These are phyloP conservation scores for Holotrichia oblita DNA, from an alignment of 1,140 invertebrate genomes.

Conservation along the genomic window DNA sequence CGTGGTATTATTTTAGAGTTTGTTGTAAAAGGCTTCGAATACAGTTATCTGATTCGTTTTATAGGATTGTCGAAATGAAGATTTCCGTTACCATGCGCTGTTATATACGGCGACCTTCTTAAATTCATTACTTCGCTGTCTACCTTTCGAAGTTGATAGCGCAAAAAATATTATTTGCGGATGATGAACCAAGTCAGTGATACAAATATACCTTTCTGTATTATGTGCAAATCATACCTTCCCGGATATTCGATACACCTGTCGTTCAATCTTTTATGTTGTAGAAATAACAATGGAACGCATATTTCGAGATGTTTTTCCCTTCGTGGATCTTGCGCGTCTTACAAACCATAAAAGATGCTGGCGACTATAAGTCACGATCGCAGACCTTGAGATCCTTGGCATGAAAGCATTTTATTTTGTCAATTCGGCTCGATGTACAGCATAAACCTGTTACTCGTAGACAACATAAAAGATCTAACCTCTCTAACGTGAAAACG, in stretches of 20 bases:
- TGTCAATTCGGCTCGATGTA: slow-evolving; percentile 15
- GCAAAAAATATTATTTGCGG: neutral
- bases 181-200: neutral
- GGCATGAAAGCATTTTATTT: slow-evolving; percentile 20
- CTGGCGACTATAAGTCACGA: slow-evolving; percentile 19
- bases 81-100: too few relatives aligned
- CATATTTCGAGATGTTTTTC: slow-evolving; percentile 9
- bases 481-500: neutral
- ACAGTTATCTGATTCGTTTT: too few relatives aligned
- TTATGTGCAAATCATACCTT: slow-evolving; percentile 3
- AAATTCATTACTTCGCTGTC: too few relatives aligned
- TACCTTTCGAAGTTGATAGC: too few relatives aligned
- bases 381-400: slow-evolving; percentile 15
- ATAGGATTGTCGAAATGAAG: too few relatives aligned
- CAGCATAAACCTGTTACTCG: slow-evolving; percentile 15
- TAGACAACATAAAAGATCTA: slow-evolving; percentile 3
- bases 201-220: slow-evolving; percentile 9
- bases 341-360: slow-evolving; percentile 17
- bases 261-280: slow-evolving; percentile 3
- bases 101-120: too few relatives aligned
- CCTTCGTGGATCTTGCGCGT: slow-evolving; percentile 1
- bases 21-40: too few relatives aligned
- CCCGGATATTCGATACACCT: slow-evolving; percentile 16
- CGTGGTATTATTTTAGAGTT: too few relatives aligned
- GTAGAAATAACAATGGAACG: slow-evolving; percentile 1